Evolutionary conservation across 2,888 invertebrate species (phyloP), one percentile per base, ranked within the genome.

Genomic region (Sturmia bella): DNA sequence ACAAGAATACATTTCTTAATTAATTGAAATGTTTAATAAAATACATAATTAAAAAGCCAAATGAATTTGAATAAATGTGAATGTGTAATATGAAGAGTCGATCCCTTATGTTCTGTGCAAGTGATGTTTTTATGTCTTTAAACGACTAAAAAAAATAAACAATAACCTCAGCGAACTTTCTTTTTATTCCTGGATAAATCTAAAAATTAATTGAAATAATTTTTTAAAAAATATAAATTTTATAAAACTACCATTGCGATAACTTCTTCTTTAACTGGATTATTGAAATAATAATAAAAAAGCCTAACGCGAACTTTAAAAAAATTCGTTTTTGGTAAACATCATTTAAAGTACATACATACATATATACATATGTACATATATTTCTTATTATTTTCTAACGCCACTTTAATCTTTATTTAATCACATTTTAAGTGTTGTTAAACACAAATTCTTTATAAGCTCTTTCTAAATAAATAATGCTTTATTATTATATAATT

Each of bases 251-350:
- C 32, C 52, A n/a, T 15, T 19, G 15, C 2, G 45, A 17, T 56
- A 64, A 39, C n/a, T 52, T 63, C 11, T 27, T 17, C 27, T 15
- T 57, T 41, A n/a, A 37, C 12, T 57, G 77, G 64, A 64, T 57
- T 70, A 57, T 56, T 64, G 11, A 41, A 64, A 43, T 45, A 39
- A 45, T 43, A 50, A 12, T 39, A 48, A 52, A 32, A 41, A 17
- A 48, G 3, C 17, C 63, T 17, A 56, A 61, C 17, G 27, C 61
- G 27, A 69, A 32, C 37, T 61, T 68, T 32, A 21, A 19, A 32
- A 56, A 70, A n/a, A n/a, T n/a, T n/a, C n/a, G n/a, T 48, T 56
- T 70, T 12, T 63, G 70, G 77, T 70, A 77, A 77, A 45, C 13
- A 32, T 76, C 27, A 21, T 63, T 48, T 39, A 32, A 4, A 19